Evolutionary conservation across 2,113 vertebrate genomes (phyloP).

Genomic region (Catagonus wagneri): DNA sequence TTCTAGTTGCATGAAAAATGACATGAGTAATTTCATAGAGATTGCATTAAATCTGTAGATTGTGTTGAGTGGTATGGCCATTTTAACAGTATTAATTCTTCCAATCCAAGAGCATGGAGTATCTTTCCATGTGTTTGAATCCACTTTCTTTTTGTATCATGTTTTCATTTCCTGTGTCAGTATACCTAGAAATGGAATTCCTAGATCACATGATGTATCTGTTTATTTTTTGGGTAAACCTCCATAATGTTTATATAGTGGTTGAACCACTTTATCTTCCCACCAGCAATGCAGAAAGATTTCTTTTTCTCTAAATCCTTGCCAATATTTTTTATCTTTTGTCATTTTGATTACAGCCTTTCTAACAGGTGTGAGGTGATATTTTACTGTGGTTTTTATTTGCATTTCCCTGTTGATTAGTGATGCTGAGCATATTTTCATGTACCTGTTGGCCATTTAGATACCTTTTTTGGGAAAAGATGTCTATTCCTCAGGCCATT

Average conservation of each 20-base stretch:
- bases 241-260: neutral
- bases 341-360: neutral
- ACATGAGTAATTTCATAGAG: too few relatives aligned
- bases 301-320: neutral
- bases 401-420: neutral
- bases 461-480: neutral
- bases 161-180: neutral
- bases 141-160: too few relatives aligned
- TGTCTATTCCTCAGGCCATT: neutral
- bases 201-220: neutral
- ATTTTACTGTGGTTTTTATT: neutral
- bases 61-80: too few relatives aligned
- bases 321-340: neutral
- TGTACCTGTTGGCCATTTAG: neutral
- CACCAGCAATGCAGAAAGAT: neutral
- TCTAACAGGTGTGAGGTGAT: neutral
- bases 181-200: neutral
- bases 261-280: neutral
- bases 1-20: too few relatives aligned
- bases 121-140: too few relatives aligned
- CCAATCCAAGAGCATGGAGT: too few relatives aligned
- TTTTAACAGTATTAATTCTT: too few relatives aligned
- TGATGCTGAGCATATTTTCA: neutral
- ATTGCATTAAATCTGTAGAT: too few relatives aligned
- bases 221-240: neutral